These are phyloP conservation scores for Gastracanthus pulcherrimus DNA, from an alignment of 2,888 invertebrate genomes.

Conservation along the genomic window DNA sequence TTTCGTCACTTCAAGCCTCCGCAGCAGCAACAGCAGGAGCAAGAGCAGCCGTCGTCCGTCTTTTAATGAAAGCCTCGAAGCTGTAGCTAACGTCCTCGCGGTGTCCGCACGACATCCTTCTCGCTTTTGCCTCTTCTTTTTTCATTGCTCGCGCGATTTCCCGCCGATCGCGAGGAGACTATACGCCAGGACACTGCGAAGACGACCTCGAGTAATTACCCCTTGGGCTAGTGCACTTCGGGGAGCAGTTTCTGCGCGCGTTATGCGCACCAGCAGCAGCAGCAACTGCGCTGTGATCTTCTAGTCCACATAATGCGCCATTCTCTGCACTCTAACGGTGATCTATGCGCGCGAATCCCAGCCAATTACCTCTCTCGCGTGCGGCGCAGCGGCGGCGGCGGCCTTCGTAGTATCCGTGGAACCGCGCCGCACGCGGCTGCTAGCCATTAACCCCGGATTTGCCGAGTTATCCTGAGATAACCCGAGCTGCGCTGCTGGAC, in stretches of 20 bases:
- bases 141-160: background rate
- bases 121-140: background rate
- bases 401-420: background rate
- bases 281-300: background rate
- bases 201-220: slow-evolving; percentile 24
- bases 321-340: slow-evolving; percentile 33
- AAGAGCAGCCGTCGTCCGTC: too few species aligned
- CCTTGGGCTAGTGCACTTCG: slow-evolving; percentile 7
- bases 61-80: too few species aligned
- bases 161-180: background rate
- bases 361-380: slow-evolving; percentile 31
- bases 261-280: too few species aligned
- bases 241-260: slow-evolving; percentile 16
- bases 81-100: too few species aligned
- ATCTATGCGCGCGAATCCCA: slow-evolving; percentile 42
- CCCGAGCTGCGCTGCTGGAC: slow-evolving; percentile 9
- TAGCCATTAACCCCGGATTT: slow-evolving; percentile 52
- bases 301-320: slow-evolving; percentile 33
- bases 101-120: background rate
- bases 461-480: slow-evolving; percentile 34
- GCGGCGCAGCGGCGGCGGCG: background rate
- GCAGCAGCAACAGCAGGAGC: background rate
- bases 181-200: background rate
- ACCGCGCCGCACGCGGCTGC: too few species aligned
- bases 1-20: too few species aligned